Percentiles rank a stretch among this genome's conserved stretches.
Conservation (phyloP, 2,113 vertebrate genomes). For the Spea bombifrons region DNA sequence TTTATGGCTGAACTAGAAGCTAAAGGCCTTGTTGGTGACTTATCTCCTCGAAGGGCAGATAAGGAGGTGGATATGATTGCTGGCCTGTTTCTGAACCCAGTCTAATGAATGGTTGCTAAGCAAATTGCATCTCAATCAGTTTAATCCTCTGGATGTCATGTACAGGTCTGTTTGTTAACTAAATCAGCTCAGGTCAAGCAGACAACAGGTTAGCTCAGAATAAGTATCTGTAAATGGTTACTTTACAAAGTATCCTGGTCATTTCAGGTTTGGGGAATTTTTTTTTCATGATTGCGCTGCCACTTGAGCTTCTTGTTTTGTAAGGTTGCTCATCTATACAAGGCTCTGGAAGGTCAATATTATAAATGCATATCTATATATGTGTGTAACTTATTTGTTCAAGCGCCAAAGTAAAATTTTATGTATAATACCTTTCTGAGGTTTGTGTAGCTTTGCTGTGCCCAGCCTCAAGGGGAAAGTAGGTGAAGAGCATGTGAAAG, state of each 20-base stretch:
- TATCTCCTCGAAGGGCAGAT: conserved; percentile 80
- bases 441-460: too few relatives aligned
- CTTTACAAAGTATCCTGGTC: not conserved
- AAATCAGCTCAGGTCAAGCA: conserved; percentile 6
- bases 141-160: conserved; percentile 80
- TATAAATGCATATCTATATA: too few relatives aligned
- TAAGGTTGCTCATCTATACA: too few relatives aligned
- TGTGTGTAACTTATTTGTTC: too few relatives aligned
- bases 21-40: conserved; percentile 69
- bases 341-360: too few relatives aligned
- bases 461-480: too few relatives aligned
- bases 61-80: conserved; percentile 75
- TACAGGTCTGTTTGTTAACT: conserved; percentile 68
- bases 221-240: conserved; percentile 5
- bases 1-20: conserved; percentile 56
- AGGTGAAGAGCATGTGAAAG: too few relatives aligned
- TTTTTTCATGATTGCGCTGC: too few relatives aligned
- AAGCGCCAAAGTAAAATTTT: too few relatives aligned
- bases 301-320: too few relatives aligned
- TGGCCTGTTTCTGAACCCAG: conserved; percentile 73
- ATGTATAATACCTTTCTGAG: too few relatives aligned
- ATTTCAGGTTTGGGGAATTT: not conserved
- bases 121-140: conserved; percentile 76
- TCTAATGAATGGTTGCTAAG: conserved; percentile 78
- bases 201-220: conserved; percentile 19